Evolutionary conservation across 2,113 vertebrate species (phyloP).

Genomic region (Neolamprologus sp.): DNA sequence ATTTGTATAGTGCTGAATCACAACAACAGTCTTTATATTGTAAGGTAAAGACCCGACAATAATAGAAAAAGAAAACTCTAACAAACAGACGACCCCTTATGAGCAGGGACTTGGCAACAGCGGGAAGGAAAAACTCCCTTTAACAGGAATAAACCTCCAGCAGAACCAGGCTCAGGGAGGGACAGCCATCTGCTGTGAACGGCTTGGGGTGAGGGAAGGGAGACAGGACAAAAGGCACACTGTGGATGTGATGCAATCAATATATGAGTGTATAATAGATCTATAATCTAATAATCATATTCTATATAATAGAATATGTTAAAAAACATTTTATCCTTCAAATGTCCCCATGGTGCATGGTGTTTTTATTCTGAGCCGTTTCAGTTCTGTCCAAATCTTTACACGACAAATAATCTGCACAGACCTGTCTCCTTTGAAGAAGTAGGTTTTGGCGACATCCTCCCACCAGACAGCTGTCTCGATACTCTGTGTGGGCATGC

Average conservation of each 20-base stretch:
- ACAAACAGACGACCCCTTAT: not conserved
- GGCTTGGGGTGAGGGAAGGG: not conserved
- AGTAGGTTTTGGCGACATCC: constrained; percentile 97
- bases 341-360: not conserved
- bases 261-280: not conserved
- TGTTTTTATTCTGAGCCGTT: not conserved
- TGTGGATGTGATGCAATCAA: not conserved
- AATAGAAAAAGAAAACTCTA: not conserved
- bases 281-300: not conserved
- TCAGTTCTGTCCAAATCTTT: not conserved
- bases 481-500: constrained; percentile 92
- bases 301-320: not conserved
- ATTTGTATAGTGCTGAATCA: not conserved
- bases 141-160: not conserved
- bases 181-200: not conserved
- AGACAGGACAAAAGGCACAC: not conserved
- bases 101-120: not conserved
- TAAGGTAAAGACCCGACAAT: not conserved
- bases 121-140: not conserved
- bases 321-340: not conserved
- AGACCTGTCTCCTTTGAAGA: constrained; percentile 99
- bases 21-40: not conserved
- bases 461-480: constrained; percentile 99
- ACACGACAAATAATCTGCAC: not conserved
- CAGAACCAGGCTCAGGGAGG: not conserved